Evolutionary conservation across 2,113 vertebrate genomes (phyloP).

Genomic region (Caracal caracal): DNA sequence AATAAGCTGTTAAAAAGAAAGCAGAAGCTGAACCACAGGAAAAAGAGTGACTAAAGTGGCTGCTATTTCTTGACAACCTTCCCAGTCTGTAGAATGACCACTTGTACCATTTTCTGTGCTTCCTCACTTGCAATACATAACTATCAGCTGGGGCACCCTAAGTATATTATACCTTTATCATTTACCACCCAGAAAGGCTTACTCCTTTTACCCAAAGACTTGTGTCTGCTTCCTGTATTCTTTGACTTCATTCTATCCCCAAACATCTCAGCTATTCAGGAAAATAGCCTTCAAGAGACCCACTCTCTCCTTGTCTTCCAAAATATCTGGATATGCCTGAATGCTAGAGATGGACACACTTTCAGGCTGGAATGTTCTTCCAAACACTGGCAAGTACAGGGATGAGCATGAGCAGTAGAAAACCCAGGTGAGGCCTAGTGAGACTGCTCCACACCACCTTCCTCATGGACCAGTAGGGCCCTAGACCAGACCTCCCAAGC

Average conservation of each 20-base stretch:
- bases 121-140: no score
- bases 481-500: not conserved
- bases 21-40: not conserved
- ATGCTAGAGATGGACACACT: not conserved
- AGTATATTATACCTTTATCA: not conserved
- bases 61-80: not conserved
- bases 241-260: not conserved
- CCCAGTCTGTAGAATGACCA: not conserved
- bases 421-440: not conserved
- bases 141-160: not conserved
- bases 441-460: not conserved
- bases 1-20: not conserved
- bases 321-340: not conserved
- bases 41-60: no score
- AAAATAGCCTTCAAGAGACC: not conserved
- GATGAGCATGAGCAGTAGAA: not conserved
- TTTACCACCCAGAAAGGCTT: not conserved
- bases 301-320: not conserved
- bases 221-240: not conserved
- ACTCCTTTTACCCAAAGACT: not conserved
- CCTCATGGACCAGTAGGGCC: not conserved
- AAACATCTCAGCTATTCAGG: not conserved
- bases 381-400: rapidly evolving
- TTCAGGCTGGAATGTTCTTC: not conserved
- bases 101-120: not conserved